Conservation (phyloP, 2,797 vertebrate species). For the Alectoris magna region DNA sequence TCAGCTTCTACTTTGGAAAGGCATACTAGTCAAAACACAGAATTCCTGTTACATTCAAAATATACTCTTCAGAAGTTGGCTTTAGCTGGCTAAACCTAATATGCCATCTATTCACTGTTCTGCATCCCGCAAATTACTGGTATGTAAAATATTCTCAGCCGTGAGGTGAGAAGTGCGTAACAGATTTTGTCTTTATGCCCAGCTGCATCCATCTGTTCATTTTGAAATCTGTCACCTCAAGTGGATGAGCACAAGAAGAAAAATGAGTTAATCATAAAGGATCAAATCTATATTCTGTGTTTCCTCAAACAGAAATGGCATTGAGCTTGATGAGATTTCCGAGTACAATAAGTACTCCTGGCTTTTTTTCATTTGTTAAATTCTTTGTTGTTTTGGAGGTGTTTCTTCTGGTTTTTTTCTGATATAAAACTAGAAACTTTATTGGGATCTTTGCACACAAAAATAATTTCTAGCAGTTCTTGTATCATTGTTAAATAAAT, state of each 20-base stretch:
- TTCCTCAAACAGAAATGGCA: constrained; percentile 25
- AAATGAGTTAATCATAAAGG: constrained; percentile 21
- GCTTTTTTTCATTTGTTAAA: neutral
- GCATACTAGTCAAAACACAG: neutral
- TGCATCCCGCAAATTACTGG: constrained; percentile 8
- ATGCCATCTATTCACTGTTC: neutral
- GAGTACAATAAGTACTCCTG: neutral
- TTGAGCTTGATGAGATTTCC: constrained; percentile 22
- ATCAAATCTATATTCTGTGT: constrained; percentile 11
- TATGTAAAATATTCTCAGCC: constrained; percentile 27
- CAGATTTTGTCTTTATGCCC: constrained; percentile 26
- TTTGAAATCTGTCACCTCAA: constrained; percentile 41
- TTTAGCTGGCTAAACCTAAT: neutral
- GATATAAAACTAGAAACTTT: neutral
- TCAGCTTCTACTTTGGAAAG: constrained; percentile 16
- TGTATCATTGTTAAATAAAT: neutral
- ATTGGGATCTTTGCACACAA: neutral
- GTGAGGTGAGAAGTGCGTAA: constrained; percentile 39
- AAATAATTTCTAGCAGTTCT: neutral
- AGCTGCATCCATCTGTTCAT: neutral
- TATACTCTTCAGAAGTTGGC: neutral
- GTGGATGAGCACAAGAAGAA: neutral
- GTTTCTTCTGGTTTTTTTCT: neutral
- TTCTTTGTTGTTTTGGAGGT: neutral
- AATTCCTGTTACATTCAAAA: neutral